Evolutionary conservation across 2,888 invertebrate genomes (phyloP).

Genomic region (Tridacna crocea): DNA sequence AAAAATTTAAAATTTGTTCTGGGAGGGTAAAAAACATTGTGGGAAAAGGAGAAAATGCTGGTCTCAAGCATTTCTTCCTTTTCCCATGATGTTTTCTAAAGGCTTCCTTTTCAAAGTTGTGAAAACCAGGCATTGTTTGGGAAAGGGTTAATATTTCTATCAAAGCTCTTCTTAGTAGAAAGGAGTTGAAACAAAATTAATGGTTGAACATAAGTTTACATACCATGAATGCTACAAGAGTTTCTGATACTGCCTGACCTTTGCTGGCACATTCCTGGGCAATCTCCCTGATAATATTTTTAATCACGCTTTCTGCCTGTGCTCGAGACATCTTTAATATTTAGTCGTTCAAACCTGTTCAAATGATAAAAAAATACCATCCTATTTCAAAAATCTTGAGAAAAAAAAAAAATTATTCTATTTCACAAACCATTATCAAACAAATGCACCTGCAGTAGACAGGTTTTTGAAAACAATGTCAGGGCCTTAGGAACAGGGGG

Average conservation of each 20-base stretch:
- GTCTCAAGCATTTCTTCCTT: too few relatives aligned
- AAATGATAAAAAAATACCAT: background rate
- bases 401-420: background rate
- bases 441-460: background rate
- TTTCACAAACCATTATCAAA: background rate
- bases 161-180: too few relatives aligned
- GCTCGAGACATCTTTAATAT: constrained; percentile 81
- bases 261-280: constrained; percentile 84
- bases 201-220: constrained; percentile 25
- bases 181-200: too few relatives aligned
- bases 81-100: too few relatives aligned
- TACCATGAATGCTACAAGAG: constrained; percentile 84
- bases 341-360: background rate
- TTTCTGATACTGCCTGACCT: constrained; percentile 84
- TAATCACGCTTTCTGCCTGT: constrained; percentile 84
- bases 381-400: background rate
- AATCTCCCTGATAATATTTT: constrained; percentile 84
- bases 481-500: too few relatives aligned
- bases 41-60: too few relatives aligned
- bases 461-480: background rate
- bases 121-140: too few relatives aligned
- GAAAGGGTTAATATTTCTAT: too few relatives aligned
- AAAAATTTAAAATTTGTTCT: too few relatives aligned
- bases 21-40: too few relatives aligned
- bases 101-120: too few relatives aligned